Evolutionary conservation across 2,113 vertebrate genomes (phyloP).

Genomic region (Mormyrus lacerda): DNA sequence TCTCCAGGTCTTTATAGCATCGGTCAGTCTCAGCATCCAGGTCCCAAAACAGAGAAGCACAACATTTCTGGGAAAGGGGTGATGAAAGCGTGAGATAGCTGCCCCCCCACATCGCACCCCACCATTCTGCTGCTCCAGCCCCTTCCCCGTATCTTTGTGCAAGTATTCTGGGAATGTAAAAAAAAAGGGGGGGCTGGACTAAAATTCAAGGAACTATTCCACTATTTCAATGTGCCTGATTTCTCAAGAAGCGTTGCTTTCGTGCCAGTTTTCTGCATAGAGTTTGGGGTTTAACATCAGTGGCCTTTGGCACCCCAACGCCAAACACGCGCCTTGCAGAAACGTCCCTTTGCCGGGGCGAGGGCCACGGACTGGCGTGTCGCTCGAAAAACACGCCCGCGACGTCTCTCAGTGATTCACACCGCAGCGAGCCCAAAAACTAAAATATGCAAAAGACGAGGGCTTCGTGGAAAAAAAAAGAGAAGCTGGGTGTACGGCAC

Average conservation of each 20-base stretch:
- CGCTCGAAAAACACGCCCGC: neutral
- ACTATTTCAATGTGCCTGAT: neutral
- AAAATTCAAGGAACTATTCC: neutral
- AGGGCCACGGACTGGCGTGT: neutral
- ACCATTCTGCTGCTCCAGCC: neutral
- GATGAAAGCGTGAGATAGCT: neutral
- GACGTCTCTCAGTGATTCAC: neutral
- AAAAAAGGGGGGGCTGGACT: neutral
- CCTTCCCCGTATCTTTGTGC: neutral
- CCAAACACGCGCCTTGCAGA: neutral
- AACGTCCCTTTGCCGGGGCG: neutral
- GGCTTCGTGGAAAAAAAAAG: neutral
- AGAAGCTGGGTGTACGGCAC: neutral
- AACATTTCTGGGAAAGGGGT: conserved; percentile 5
- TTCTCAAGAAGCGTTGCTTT: neutral
- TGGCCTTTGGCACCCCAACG: neutral
- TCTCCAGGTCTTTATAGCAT: neutral
- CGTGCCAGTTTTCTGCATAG: neutral
- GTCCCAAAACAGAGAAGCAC: conserved; percentile 16
- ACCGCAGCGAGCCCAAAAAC: neutral
- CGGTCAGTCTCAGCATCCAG: neutral
- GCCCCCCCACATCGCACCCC: neutral
- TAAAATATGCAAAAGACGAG: neutral
- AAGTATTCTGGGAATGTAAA: neutral
- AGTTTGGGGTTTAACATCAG: neutral